A percentile compares a stretch with the other conserved stretches of the same genome.
phyloP scores from a whole-genome alignment of 2,888 invertebrate genomes.

The Agonopterix heracliana region DNA sequence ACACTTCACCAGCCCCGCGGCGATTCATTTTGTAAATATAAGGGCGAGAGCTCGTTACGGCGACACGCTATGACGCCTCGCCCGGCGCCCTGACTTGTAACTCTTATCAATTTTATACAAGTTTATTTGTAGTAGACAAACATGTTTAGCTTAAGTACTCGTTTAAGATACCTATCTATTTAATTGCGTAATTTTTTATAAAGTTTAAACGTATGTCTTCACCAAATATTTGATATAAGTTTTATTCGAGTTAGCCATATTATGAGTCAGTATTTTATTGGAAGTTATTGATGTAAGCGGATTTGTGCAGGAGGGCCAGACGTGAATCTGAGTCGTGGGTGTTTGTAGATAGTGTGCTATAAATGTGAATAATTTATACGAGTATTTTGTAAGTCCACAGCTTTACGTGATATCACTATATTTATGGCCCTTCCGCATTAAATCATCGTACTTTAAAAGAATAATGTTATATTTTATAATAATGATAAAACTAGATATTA shows the following conservation, averaged over 20 bases:
- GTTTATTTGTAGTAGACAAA: slow-evolving; percentile 62
- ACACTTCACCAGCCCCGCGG: slow-evolving; percentile 22
- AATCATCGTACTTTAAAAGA: slow-evolving; percentile 44
- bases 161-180: slow-evolving; percentile 56
- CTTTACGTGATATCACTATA: slow-evolving; percentile 70
- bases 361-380: slow-evolving; percentile 76
- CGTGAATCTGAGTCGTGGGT: slow-evolving; percentile 60
- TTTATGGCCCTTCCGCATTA: slow-evolving; percentile 63
- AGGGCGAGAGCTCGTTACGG: slow-evolving; percentile 19
- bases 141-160: slow-evolving; percentile 57
- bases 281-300: slow-evolving; percentile 55
- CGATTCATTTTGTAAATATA: slow-evolving; percentile 46
- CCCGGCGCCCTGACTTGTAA: slow-evolving; percentile 32
- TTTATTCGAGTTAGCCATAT: slow-evolving; percentile 72
- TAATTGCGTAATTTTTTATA: slow-evolving; percentile 60
- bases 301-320: slow-evolving; percentile 63
- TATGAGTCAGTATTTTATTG: slow-evolving; percentile 75
- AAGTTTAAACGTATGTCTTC: slow-evolving; percentile 54
- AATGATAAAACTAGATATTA: slow-evolving; percentile 43
- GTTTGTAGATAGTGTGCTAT: slow-evolving; percentile 75
- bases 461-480: slow-evolving; percentile 70
- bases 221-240: slow-evolving; percentile 76
- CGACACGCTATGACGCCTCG: slow-evolving; percentile 15
- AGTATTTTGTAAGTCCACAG: slow-evolving; percentile 75
- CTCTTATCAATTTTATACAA: slow-evolving; percentile 65